Evolutionary conservation across 2,888 invertebrate genomes (phyloP).

Genomic region (Ellobium chinense): DNA sequence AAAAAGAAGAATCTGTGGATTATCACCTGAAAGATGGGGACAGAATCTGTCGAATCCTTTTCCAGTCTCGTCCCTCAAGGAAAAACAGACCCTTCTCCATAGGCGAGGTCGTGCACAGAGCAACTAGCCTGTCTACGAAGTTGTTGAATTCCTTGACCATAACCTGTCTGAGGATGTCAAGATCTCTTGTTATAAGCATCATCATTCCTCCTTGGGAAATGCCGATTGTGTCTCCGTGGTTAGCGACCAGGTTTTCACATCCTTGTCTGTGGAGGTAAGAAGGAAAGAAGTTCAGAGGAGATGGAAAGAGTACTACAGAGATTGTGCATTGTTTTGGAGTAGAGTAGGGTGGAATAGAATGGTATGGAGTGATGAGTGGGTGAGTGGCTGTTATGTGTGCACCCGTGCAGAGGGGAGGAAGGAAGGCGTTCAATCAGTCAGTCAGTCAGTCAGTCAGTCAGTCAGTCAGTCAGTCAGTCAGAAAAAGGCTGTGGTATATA

Average conservation of each 20-base stretch:
- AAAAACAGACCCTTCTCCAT: neutral
- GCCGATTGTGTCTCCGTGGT: neutral
- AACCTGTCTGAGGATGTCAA: neutral
- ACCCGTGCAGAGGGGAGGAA: no score
- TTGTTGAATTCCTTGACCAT: constrained; percentile 13
- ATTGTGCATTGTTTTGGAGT: neutral
- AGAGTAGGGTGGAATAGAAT: neutral
- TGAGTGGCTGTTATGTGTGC: no score
- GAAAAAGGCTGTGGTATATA: no score
- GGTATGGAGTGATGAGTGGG: neutral
- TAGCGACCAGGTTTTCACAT: neutral
- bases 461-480: no score
- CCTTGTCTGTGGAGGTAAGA: neutral
- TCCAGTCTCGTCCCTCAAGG: neutral
- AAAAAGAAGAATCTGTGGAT: no score
- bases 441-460: no score
- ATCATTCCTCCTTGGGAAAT: neutral
- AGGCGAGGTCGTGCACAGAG: neutral
- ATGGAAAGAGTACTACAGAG: neutral
- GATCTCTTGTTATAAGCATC: neutral
- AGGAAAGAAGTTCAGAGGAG: neutral
- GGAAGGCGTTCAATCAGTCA: no score
- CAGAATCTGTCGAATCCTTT: neutral
- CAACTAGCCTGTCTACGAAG: neutral
- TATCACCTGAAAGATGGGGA: constrained; percentile 11